Conservation (phyloP, 2,113 vertebrate genomes). For the Corythaixoides concolor region DNA sequence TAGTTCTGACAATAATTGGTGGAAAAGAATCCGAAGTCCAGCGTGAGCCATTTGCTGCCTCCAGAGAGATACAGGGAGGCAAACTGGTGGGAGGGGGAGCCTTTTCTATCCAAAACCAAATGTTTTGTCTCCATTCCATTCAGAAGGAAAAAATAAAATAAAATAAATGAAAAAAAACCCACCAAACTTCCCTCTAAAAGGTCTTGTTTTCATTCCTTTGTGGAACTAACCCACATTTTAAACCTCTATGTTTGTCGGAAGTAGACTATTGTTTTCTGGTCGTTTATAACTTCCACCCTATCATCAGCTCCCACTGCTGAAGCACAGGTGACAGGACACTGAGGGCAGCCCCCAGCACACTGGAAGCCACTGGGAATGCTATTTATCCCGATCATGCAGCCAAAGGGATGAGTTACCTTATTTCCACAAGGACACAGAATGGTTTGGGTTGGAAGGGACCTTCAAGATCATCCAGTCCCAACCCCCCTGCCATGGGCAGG, state of each 20-base stretch:
- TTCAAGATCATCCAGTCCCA: too few relatives aligned
- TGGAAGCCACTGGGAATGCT: not conserved
- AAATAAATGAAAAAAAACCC: accelerated
- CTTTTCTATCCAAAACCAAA: not conserved
- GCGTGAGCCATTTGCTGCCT: not conserved
- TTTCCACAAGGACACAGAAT: not conserved
- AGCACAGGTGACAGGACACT: not conserved
- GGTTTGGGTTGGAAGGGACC: too few relatives aligned
- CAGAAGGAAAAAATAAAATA: not conserved
- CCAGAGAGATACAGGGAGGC: not conserved
- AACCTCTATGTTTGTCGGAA: not conserved
- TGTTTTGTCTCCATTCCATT: conserved; percentile 15
- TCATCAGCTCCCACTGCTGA: not conserved
- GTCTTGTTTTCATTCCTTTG: not conserved
- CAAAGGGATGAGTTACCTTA: not conserved
- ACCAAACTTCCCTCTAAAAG: accelerated
- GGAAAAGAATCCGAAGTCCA: conserved; percentile 27
- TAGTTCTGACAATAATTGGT: not conserved
- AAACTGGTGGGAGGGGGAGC: conserved; percentile 5
- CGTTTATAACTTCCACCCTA: not conserved
- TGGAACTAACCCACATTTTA: not conserved
- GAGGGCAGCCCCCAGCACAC: accelerated
- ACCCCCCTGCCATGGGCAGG: too few relatives aligned
- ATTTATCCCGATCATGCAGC: not conserved
- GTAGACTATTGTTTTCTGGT: not conserved